Evolutionary conservation across 2,113 vertebrate species (phyloP).

Genomic region (Microtus montanus): DNA sequence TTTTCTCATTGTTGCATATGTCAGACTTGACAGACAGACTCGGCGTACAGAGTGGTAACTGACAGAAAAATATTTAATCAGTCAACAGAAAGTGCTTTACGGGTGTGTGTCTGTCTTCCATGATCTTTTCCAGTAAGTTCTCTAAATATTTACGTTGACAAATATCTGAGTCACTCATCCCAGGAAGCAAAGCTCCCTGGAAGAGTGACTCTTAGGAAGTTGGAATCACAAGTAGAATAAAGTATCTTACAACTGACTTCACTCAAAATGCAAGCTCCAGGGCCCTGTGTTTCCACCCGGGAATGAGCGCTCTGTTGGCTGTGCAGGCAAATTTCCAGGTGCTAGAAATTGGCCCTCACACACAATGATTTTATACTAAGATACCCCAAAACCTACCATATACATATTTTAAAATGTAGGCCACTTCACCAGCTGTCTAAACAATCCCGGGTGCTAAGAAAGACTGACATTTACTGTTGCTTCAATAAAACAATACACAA

Average conservation of each 20-base stretch:
- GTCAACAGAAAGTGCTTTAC: neutral
- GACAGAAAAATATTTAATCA: neutral
- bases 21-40: neutral
- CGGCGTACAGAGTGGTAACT: neutral
- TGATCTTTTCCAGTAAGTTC: neutral
- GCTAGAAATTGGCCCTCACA: slow-evolving; percentile 76
- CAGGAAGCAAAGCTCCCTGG: slow-evolving; percentile 11
- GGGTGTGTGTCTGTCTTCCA: neutral
- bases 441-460: slow-evolving; percentile 28
- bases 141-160: slow-evolving; percentile 14
- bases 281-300: neutral
- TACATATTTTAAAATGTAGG: slow-evolving; percentile 77
- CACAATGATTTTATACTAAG: slow-evolving; percentile 80
- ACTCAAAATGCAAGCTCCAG: neutral
- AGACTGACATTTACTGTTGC: slow-evolving; percentile 43
- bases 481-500: slow-evolving; percentile 53
- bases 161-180: neutral
- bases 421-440: slow-evolving; percentile 73
- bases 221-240: slow-evolving; percentile 26
- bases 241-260: slow-evolving; percentile 1
- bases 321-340: slow-evolving; percentile 72
- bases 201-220: slow-evolving; percentile 35
- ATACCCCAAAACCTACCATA: slow-evolving; percentile 71
- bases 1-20: neutral
- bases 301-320: neutral